Base-by-base conservation (phyloP, 2,797 vertebrate genomes). In the Pteronotus mesoamericanus region DNA sequence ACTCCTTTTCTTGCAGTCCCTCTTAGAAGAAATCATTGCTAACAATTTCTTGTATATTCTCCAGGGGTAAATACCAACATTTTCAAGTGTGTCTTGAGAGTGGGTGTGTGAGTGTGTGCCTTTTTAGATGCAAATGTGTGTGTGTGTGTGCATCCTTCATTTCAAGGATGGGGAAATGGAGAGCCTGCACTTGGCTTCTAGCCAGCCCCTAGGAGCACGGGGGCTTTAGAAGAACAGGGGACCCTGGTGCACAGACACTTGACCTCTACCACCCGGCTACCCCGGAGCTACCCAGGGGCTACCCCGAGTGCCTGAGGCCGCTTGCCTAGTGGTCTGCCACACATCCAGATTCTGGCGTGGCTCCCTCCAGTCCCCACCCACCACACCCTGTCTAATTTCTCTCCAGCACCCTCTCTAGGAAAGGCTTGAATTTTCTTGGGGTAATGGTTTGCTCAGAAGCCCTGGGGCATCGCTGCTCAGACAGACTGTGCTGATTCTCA, bases 281-380 rank as follows among this genome's bases (percentile, higher is more conserved):
- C 5, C 44, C 9, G 71, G 19, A 37, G 79, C 1, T 0, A 42
- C 12, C 80, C 0, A 0, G 0, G 24, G 69, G 46, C 5, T n/a
- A n/a, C n/a, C n/a, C n/a, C n/a, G n/a, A n/a, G n/a, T n/a, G n/a
- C n/a, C n/a, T n/a, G n/a, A n/a, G n/a, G n/a, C n/a, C n/a, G n/a
- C n/a, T n/a, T n/a, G n/a, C n/a, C n/a, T n/a, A n/a, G n/a, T n/a
- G n/a, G n/a, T n/a, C 6, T 57, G 69, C 1, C 0, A 3, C 32
- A 80, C 19, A 1, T 4, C 94, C 85, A 12, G 44, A 9, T 78
- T 12, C n/a, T 44, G 3, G 24, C 0, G 0, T 72, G 68, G 39
- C 44, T 42, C 4, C 57, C 37, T 29, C 21, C 61, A 42, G 15
- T 61, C 39, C 46, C 75, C 9, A 9, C 55, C 94, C 10, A 2